Conservation (phyloP, 1,140 invertebrate species). For the Cotesia typhae region DNA sequence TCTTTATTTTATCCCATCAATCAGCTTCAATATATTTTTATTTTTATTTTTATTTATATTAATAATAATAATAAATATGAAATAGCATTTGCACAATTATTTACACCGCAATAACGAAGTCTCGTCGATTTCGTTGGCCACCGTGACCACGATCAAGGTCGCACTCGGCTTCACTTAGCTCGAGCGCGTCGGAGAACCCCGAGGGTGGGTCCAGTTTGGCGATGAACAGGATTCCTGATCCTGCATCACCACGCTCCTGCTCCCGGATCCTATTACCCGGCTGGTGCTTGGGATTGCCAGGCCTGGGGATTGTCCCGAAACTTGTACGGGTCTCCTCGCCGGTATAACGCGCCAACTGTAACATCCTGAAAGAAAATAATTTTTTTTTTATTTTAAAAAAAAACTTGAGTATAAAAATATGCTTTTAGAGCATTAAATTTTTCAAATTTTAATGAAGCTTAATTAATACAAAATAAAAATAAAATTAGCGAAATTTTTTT, state of each 20-base stretch:
- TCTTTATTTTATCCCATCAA: background rate
- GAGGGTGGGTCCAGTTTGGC: constrained; percentile 70
- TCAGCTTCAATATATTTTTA: constrained; percentile 9
- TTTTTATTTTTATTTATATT: constrained; percentile 2
- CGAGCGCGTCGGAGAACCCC: constrained; percentile 69
- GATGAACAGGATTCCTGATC: constrained; percentile 68
- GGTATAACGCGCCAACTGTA: constrained; percentile 66
- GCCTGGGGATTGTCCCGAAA: constrained; percentile 62
- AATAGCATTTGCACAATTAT: constrained; percentile 45
- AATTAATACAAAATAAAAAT: no score
- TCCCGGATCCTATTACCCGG: constrained; percentile 61
- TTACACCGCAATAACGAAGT: constrained; percentile 67
- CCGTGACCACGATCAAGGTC: constrained; percentile 61
- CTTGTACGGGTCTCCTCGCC: constrained; percentile 65
- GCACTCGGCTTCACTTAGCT: constrained; percentile 67
- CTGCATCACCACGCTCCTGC: constrained; percentile 62
- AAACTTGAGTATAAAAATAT: no score
- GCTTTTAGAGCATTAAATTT: no score
- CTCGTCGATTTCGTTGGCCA: constrained; percentile 60
- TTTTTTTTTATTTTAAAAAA: background rate
- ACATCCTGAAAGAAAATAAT: constrained; percentile 53
- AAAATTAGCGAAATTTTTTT: no score
- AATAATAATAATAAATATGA: no score
- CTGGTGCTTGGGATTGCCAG: constrained; percentile 65
- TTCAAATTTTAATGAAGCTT: no score